These are phyloP conservation scores for Aleadryas rufinucha DNA, from an alignment of 2,113 vertebrate genomes.

Conservation along the genomic window DNA sequence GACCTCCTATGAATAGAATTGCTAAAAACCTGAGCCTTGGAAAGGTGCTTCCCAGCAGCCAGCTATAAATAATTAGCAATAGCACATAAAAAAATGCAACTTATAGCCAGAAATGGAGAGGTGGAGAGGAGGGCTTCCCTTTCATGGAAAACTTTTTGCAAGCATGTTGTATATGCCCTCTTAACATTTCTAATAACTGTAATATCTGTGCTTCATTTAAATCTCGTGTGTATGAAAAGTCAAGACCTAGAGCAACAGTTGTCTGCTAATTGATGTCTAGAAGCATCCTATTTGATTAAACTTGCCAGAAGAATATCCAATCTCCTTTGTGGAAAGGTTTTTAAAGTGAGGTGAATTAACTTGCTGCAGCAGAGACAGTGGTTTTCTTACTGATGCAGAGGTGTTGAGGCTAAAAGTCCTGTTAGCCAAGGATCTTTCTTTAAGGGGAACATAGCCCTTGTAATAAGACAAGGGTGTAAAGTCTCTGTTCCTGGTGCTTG, in stretches of 20 bases:
- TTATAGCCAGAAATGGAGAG: neutral
- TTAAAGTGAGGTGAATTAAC: neutral
- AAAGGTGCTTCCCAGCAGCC: neutral
- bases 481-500: neutral
- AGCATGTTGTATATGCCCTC: neutral
- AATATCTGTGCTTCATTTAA: neutral
- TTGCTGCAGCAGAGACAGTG: neutral
- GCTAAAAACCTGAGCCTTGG: neutral
- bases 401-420: neutral
- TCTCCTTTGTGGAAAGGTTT: neutral
- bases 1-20: neutral
- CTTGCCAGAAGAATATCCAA: neutral
- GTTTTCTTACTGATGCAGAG: neutral
- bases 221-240: neutral
- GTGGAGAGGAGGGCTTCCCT: neutral
- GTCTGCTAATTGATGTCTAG: neutral
- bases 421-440: neutral
- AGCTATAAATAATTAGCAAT: neutral
- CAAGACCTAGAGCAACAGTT: neutral
- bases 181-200: neutral
- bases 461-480: neutral
- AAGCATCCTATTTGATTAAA: neutral
- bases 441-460: neutral
- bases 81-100: neutral
- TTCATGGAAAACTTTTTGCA: neutral